phyloP scores from a whole-genome alignment of 2,888 invertebrate genomes.

The Polylopha cassiicola region DNA sequence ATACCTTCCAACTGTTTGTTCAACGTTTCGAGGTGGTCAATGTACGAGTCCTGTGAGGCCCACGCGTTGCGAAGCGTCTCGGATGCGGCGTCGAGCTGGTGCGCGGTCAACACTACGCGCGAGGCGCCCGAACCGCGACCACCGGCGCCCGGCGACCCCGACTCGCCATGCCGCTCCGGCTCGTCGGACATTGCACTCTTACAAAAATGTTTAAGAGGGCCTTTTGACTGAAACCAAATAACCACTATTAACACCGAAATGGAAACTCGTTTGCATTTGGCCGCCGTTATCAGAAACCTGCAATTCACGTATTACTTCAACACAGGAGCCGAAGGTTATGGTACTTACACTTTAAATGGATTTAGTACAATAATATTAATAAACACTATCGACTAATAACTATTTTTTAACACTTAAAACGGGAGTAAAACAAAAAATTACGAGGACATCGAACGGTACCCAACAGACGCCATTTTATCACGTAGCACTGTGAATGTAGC shows the following conservation, averaged over 20 bases:
- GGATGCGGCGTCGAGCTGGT: constrained; percentile 80
- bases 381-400: constrained; percentile 16
- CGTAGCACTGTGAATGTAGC: constrained; percentile 42
- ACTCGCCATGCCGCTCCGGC: constrained; percentile 67
- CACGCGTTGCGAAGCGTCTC: constrained; percentile 83
- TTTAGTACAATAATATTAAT: constrained; percentile 20
- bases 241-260: constrained; percentile 47
- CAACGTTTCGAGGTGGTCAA: constrained; percentile 85
- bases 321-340: constrained; percentile 1
- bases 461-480: constrained; percentile 66
- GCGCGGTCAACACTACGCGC: constrained; percentile 79
- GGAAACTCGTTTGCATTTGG: constrained; percentile 46
- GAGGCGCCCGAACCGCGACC: constrained; percentile 71
- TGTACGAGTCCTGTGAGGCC: constrained; percentile 86
- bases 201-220: constrained; percentile 58
- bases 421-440: constrained; percentile 34
- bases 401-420: constrained; percentile 31
- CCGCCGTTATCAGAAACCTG: constrained; percentile 58
- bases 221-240: constrained; percentile 70
- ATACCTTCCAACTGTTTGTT: constrained; percentile 88
- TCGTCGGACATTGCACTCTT: constrained; percentile 76
- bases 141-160: constrained; percentile 67
- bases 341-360: constrained; percentile 31
- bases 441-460: constrained; percentile 48
- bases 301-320: constrained; percentile 27